Conservation (phyloP, 30 jellyfish, hydroid and myxozoan species). For the Chrysaora quinquecirrha region DNA sequence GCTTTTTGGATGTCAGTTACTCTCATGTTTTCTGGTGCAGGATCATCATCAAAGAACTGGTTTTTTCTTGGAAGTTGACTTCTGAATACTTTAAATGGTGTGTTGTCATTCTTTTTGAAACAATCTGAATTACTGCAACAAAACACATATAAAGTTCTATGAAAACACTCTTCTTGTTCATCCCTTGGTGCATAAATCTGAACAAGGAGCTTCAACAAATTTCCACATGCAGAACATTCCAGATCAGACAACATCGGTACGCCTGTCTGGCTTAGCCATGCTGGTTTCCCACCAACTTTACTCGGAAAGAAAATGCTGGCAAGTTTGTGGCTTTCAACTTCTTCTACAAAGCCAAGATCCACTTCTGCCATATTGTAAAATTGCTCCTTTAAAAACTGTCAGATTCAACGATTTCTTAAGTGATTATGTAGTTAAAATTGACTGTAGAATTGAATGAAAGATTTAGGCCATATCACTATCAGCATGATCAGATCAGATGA, state of each 20-base stretch:
- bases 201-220: conserved; percentile 65
- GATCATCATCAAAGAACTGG: conserved; percentile 35
- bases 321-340: conserved; percentile 34
- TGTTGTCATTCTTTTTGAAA: conserved; percentile 15
- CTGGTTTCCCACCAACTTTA: conserved; percentile 98
- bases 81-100: conserved; percentile 69
- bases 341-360: conserved; percentile 88
- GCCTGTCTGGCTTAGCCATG: conserved; percentile 65
- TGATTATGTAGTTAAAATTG: no score
- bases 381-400: no score
- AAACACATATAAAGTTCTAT: conserved; percentile 72
- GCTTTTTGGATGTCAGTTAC: background rate
- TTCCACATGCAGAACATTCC: conserved; percentile 68
- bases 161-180: conserved; percentile 42
- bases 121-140: conserved; percentile 79
- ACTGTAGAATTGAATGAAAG: no score
- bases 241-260: conserved; percentile 58
- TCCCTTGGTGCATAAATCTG: conserved; percentile 94
- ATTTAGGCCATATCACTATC: no score
- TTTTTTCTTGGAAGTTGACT: conserved; percentile 60
- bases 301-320: conserved; percentile 70
- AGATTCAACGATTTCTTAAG: no score
- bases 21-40: conserved; percentile 27
- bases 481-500: no score
- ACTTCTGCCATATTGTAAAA: no score